These are phyloP conservation scores for Xylophagus ater DNA, from an alignment of 2,888 invertebrate genomes.

Conservation along the genomic window DNA sequence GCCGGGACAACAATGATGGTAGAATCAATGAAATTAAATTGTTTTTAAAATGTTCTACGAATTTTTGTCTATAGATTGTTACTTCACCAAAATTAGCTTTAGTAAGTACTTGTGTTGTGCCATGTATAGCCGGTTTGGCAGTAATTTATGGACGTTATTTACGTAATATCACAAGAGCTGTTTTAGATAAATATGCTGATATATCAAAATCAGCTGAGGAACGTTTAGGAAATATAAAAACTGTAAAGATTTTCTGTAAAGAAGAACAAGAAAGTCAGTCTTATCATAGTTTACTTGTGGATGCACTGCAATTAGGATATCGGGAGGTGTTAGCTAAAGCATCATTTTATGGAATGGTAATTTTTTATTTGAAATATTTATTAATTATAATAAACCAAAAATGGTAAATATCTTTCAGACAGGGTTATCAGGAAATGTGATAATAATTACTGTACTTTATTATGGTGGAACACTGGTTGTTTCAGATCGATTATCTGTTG, in stretches of 20 bases:
- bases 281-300: conserved; percentile 56
- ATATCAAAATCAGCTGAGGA: conserved; percentile 75
- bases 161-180: conserved; percentile 65
- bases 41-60: too few relatives aligned
- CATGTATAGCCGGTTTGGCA: conserved; percentile 76
- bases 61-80: conserved; percentile 56
- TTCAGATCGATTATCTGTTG: conserved; percentile 64
- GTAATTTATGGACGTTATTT: conserved; percentile 76
- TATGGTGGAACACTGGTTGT: conserved; percentile 85
- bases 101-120: conserved; percentile 79
- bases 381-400: not conserved
- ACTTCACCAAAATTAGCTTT: conserved; percentile 81
- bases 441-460: conserved; percentile 83
- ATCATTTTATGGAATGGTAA: conserved; percentile 81
- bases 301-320: conserved; percentile 66
- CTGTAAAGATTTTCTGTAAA: conserved; percentile 86
- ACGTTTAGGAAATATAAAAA: conserved; percentile 79
- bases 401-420: conserved; percentile 44
- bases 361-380: not conserved
- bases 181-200: conserved; percentile 59
- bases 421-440: conserved; percentile 79
- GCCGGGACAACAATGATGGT: conserved; percentile 95
- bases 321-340: conserved; percentile 80
- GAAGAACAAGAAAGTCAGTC: conserved; percentile 62
- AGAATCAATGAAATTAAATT: too few relatives aligned